phyloP scores from a whole-genome alignment of 2,797 vertebrate species.

The Malacoctenus gilli region DNA sequence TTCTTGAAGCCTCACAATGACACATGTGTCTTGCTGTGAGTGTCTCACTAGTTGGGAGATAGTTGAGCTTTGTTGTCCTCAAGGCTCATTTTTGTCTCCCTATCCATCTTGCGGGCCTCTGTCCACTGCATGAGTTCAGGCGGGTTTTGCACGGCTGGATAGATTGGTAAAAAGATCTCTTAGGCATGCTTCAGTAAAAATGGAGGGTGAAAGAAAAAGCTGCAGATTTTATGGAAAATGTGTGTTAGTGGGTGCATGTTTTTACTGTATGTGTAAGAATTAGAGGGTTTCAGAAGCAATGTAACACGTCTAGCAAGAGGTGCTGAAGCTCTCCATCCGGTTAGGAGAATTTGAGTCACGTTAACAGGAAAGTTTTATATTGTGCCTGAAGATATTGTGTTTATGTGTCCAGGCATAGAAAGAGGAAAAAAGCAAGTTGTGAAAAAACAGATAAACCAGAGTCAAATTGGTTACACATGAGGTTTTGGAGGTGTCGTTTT shows the following conservation, averaged over 20 bases:
- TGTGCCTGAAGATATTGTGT: neutral
- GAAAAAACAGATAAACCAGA: no score
- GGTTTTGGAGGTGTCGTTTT: no score
- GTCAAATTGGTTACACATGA: no score
- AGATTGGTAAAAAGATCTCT: slow-evolving; percentile 12
- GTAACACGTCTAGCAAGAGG: neutral
- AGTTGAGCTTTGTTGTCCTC: slow-evolving; percentile 70
- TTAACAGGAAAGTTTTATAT: neutral
- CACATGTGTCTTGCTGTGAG: slow-evolving; percentile 62
- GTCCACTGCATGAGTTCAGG: slow-evolving; percentile 39
- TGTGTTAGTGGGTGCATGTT: no score
- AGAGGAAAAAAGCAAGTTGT: no score
- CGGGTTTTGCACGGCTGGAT: slow-evolving; percentile 21
- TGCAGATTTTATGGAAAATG: neutral
- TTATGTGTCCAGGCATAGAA: neutral
- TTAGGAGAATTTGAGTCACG: neutral
- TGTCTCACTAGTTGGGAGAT: slow-evolving; percentile 56
- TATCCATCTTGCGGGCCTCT: slow-evolving; percentile 39
- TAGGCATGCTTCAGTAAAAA: neutral
- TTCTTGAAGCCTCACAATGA: slow-evolving; percentile 58
- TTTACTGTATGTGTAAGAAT: no score
- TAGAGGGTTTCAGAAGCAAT: slow-evolving; percentile 4
- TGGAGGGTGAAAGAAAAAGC: slow-evolving; percentile 10
- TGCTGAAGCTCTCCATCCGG: neutral
- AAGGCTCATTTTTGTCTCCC: slow-evolving; percentile 56